Evolutionary conservation across 2,797 vertebrate species (phyloP), one percentile per base, ranked within the genome.

Genomic region (Luscinia luscinia): DNA sequence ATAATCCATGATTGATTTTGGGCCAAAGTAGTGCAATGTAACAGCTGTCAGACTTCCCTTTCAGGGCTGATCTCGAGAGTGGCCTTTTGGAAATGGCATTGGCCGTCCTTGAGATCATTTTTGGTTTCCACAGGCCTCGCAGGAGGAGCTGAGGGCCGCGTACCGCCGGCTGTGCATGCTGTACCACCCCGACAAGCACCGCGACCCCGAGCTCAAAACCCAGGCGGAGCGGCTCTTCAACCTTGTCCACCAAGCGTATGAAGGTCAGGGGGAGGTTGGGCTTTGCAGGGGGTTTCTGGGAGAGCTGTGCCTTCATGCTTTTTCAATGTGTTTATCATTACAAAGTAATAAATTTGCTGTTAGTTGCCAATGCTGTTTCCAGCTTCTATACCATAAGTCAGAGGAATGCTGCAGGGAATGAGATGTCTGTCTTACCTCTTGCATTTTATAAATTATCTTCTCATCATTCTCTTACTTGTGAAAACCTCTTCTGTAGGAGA

Each of bases 161-260:
- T 99, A 99, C 98, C 98, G 99, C 66, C 97, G 99, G 61, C 96
- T 99, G 85, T 99, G 99, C 73, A 99, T 99, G 99, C 97, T 99
- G 4, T 99, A 99, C 98, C 99, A 99, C 83, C 99, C 99, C 4
- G 99, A 99, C 98, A 99, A 99, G 98, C 99, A 99, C 98, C 95
- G 99, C 63, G 99, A 99, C 97, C 99, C 99, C 1, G 99, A 99
- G 94, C 98, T 99, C 81, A 99, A 99, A 91, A 96, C 59, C 0
- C 99, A 99, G 82, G 99, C 99, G 0, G 99, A 99, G 49, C 98
- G 98, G n/a, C 99, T 99, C 49, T 99, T 99, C 96, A 99, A 99
- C 98, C 98, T 99, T 7, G 98, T 99, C 30, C 99, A 99, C 89
- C 98, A 99, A 97, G 99, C 99, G 7, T 99, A 99, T 97, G 99